Percentiles rank a stretch among this genome's conserved stretches.
These are phyloP conservation scores for Pocillopora damicornis DNA, from an alignment of 64 coral and sea anemone genomes.

Conservation along the genomic window DNA sequence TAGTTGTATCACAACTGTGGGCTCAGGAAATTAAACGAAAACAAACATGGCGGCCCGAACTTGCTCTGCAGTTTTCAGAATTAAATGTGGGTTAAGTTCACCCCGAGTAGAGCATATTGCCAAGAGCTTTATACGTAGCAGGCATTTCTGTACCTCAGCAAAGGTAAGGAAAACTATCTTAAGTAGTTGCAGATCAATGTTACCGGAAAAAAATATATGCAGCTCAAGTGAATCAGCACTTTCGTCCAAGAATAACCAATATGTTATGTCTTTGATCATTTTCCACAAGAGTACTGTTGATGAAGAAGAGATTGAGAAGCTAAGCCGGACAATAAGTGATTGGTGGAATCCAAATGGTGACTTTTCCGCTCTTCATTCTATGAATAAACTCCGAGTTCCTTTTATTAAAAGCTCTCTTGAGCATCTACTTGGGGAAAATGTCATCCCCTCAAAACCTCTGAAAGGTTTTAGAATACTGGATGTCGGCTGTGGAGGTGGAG, in stretches of 20 bases:
- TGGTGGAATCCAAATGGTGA: constrained; percentile 91
- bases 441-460: constrained; percentile 51
- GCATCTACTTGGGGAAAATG: neutral
- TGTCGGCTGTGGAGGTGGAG: constrained; percentile 93
- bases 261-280: neutral
- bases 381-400: constrained; percentile 89
- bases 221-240: neutral
- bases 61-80: neutral
- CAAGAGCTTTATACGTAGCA: neutral
- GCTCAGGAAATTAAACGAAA: neutral
- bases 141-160: neutral
- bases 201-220: neutral
- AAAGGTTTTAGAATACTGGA: constrained; percentile 69
- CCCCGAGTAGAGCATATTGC: neutral
- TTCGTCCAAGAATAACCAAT: neutral
- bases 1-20: neutral
- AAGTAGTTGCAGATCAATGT: neutral
- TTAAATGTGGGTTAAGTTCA: neutral
- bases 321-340: constrained; percentile 67
- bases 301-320: constrained; percentile 80
- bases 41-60: neutral
- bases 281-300: constrained; percentile 63
- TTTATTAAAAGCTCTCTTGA: constrained; percentile 77
- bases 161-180: constrained; percentile 1
- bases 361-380: constrained; percentile 83